phyloP scores from a whole-genome alignment of 2,888 invertebrate genomes.

The Cephus sareptanus region DNA sequence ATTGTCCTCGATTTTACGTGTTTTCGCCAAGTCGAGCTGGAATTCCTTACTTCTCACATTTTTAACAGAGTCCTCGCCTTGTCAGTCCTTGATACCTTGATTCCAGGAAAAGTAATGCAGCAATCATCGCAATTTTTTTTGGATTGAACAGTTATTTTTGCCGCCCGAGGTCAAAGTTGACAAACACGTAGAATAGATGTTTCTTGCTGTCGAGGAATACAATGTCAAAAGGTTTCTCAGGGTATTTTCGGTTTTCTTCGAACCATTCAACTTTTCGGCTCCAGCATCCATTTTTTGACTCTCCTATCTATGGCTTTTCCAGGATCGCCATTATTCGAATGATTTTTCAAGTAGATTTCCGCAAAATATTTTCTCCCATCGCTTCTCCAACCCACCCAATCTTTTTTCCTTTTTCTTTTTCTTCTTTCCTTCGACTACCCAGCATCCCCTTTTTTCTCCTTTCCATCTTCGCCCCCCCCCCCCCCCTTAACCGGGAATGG shows the following conservation, averaged over 20 bases:
- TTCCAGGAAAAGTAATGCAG: not conserved
- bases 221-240: not conserved
- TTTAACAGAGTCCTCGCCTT: not conserved
- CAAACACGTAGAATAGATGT: not conserved
- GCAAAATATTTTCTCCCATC: not conserved
- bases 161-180: not conserved
- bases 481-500: no score
- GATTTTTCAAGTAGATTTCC: not conserved
- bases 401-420: not conserved
- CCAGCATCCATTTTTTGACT: not conserved
- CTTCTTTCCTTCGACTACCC: not conserved
- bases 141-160: not conserved
- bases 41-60: not conserved
- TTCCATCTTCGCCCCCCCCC: not conserved
- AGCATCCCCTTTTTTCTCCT: not conserved
- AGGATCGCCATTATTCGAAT: not conserved
- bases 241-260: not conserved
- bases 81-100: not conserved
- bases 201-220: not conserved
- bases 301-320: no score
- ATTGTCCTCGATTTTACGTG: not conserved
- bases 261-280: no score
- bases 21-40: not conserved
- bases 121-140: not conserved
- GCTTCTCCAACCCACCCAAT: no score